Evolutionary conservation across 2,797 vertebrate genomes (phyloP), one percentile per base, ranked within the genome.

Genomic region (Halcyon chelicuti): DNA sequence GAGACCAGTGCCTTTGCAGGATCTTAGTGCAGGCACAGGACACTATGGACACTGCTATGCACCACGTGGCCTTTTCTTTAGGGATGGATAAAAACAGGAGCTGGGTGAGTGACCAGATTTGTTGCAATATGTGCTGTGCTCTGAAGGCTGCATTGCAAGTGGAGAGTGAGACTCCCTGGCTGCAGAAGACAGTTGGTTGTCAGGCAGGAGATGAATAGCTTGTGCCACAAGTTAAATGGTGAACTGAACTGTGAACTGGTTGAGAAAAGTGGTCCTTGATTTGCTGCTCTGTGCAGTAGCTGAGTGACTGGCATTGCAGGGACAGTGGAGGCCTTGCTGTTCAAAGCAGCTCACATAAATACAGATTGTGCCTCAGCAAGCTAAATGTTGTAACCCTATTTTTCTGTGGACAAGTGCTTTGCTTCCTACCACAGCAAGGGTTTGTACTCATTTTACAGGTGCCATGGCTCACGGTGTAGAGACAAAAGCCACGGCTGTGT

Each of bases 41-140:
- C 15, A 10, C 20, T 67, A 11, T 1, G 1, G 47, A 58, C 0
- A 2, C 29, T 66, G 8, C 20, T 57, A 19, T 0, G 0, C 10
- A 37, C 14, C 12, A 65, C 0, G 0, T 9, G 19, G 35, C 7
- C 16, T 88, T 88, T 68, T 7, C 16, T 80, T 73, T 26, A 60
- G 40, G n/a, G 9, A 9, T 60, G 29, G 18, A 11, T 65, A 26
- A 88, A 88, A 70, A 51, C 26, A 46, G 3, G 8, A 61, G 23
- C 42, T 1, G 0, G 2, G 7, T 46, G 20, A 57, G 5, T n/a
- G 80, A 40, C 18, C 42, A 47, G 51, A 37, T 51, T 65, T 65
- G 14, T 51, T 1, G 1, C 1, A 2, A 20, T 5, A 17, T 1
- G 12, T 16, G 26, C 33, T 42, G 26, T 21, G 26, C 29, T 65